Evolutionary conservation across 1,140 invertebrate species (phyloP).

Genomic region (Branchinecta lynchi): DNA sequence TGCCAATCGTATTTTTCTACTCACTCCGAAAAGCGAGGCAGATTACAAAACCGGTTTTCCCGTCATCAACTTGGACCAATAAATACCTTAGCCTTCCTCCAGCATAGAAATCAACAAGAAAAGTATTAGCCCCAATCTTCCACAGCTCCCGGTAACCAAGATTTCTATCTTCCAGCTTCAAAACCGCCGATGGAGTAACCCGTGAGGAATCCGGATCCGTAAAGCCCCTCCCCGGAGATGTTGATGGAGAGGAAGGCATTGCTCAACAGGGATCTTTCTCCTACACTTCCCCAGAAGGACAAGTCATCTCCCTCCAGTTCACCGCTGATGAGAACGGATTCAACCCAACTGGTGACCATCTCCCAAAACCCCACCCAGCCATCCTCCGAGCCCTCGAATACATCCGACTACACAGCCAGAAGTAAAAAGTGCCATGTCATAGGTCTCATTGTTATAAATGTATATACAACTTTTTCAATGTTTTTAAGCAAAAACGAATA

Average conservation of each 20-base stretch:
- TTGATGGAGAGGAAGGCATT: not conserved
- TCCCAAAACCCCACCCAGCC: slow-evolving; percentile 21
- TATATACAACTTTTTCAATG: not conserved
- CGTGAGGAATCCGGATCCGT: slow-evolving; percentile 1
- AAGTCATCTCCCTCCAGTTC: slow-evolving; percentile 18
- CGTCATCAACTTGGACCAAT: too few species aligned
- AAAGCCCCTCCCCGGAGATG: slow-evolving; percentile 4
- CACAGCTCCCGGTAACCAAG: not conserved
- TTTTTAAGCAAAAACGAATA: not conserved
- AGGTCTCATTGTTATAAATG: slow-evolving; percentile 9
- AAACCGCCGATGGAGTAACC: not conserved
- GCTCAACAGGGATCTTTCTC: slow-evolving; percentile 12
- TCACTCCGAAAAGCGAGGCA: too few species aligned
- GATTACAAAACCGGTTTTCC: too few species aligned
- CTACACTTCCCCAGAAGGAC: slow-evolving; percentile 21
- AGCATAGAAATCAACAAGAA: too few species aligned
- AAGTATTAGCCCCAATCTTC: not conserved
- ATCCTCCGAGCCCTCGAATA: slow-evolving; percentile 2
- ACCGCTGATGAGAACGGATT: slow-evolving; percentile 23
- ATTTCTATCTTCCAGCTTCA: slow-evolving; percentile 11
- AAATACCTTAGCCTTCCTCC: too few species aligned
- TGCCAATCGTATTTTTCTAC: too few species aligned
- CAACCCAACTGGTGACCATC: slow-evolving; percentile 22
- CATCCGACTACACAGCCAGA: not conserved
- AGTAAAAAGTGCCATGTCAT: not conserved